Evolutionary conservation across 2,797 vertebrate species (phyloP).

Genomic region (Channallabes apus): DNA sequence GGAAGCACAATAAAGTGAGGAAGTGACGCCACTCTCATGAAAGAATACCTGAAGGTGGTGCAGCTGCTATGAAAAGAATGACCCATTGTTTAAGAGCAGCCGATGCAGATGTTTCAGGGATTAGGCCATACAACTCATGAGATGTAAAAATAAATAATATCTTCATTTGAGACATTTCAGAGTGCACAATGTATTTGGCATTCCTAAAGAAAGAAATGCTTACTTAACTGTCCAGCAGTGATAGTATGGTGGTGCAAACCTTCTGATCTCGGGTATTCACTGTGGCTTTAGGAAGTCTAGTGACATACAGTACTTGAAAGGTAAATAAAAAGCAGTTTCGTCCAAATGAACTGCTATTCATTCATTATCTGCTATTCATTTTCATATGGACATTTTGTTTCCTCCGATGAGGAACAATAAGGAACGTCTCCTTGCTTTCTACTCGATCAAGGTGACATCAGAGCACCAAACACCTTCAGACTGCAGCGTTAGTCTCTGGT

Average conservation of each 20-base stretch:
- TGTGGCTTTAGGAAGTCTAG: not conserved
- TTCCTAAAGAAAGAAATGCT: not conserved
- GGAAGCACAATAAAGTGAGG: conserved; percentile 42
- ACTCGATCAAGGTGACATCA: conserved; percentile 29
- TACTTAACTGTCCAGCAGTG: not conserved
- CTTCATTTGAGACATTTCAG: not conserved
- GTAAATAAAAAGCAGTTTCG: not conserved
- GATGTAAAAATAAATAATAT: not conserved
- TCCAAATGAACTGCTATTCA: not conserved
- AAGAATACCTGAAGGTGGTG: conserved; percentile 41
- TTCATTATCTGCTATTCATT: not conserved
- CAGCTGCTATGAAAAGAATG: conserved; percentile 28
- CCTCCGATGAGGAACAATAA: conserved; percentile 27
- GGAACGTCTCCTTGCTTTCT: conserved; percentile 8
- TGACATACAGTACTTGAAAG: not conserved
- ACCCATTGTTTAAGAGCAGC: conserved; percentile 37
- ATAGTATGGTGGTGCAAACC: not conserved
- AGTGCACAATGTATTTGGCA: not conserved
- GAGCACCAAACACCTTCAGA: conserved; percentile 16
- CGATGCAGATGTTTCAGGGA: conserved; percentile 20
- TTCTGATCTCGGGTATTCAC: not conserved
- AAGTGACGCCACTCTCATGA: conserved; percentile 43
- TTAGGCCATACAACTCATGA: not conserved
- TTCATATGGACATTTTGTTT: not conserved
- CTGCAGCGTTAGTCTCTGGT: conserved; percentile 3